phyloP scores from a whole-genome alignment of 2,113 vertebrate species.

The Gallinago paraguaiae region DNA sequence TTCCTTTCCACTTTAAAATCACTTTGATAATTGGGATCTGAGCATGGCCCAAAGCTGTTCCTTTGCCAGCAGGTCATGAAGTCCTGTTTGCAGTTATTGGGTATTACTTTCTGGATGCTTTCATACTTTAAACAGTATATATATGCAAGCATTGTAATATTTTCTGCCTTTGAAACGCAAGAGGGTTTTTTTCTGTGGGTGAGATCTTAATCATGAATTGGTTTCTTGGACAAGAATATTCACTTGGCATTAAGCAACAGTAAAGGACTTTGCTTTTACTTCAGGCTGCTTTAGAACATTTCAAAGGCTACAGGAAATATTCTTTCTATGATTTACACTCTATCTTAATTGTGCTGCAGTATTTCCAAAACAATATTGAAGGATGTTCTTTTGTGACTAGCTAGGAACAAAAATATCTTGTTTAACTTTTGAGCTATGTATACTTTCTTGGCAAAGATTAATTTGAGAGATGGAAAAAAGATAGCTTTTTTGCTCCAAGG shows the following conservation, averaged over 20 bases:
- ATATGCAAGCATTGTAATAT: slow-evolving; percentile 10
- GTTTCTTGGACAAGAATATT: slow-evolving; percentile 70
- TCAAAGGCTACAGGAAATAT: slow-evolving; percentile 50
- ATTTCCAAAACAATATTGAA: slow-evolving; percentile 70
- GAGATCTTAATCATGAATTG: slow-evolving; percentile 64
- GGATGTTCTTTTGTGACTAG: slow-evolving; percentile 62
- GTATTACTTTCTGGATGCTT: slow-evolving; percentile 12
- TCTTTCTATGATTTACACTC: slow-evolving; percentile 57
- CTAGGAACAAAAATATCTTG: slow-evolving; percentile 63
- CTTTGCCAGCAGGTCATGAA: background rate
- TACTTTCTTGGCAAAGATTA: slow-evolving; percentile 40
- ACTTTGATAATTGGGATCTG: background rate
- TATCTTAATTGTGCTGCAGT: slow-evolving; percentile 41
- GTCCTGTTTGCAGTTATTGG: slow-evolving; percentile 5
- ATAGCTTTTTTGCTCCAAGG: background rate
- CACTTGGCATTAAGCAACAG: slow-evolving; percentile 50
- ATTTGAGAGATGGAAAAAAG: slow-evolving; percentile 16
- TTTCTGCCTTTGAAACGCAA: slow-evolving; percentile 56
- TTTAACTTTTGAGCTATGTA: slow-evolving; percentile 62
- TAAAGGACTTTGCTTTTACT: slow-evolving; percentile 38
- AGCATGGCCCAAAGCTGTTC: background rate
- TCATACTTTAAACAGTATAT: slow-evolving; percentile 6
- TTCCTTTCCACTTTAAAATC: background rate
- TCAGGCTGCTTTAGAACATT: slow-evolving; percentile 38
- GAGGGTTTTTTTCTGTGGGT: background rate